A percentile compares a stretch with the other conserved stretches of the same genome.
These are phyloP conservation scores for Ctenicera cuprea DNA, from an alignment of 2,888 invertebrate species.

Conservation along the genomic window DNA sequence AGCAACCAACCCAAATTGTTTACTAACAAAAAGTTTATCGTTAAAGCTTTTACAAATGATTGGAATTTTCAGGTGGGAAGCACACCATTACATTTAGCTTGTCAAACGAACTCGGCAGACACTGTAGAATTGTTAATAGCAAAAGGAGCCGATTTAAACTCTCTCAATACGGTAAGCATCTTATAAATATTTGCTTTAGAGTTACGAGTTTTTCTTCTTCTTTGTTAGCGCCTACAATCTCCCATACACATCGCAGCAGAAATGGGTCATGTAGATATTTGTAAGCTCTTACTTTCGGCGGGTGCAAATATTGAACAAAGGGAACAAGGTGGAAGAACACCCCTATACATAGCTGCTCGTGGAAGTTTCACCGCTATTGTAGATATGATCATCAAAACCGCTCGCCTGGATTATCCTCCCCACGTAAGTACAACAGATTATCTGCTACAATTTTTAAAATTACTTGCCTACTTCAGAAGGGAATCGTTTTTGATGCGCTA, in stretches of 20 bases:
- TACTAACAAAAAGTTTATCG: too few species aligned
- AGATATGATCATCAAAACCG: conserved; percentile 87
- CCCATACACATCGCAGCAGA: conserved; percentile 88
- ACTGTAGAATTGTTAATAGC: conserved; percentile 81
- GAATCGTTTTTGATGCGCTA: not conserved
- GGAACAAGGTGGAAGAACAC: conserved; percentile 80
- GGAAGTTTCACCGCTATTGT: conserved; percentile 90
- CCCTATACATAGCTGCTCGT: conserved; percentile 85
- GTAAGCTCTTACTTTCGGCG: conserved; percentile 77
- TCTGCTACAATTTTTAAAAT: conserved; percentile 7
- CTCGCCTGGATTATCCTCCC: conserved; percentile 79
- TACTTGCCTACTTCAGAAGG: conserved; percentile 14
- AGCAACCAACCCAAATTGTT: too few species aligned
- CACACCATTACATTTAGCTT: conserved; percentile 85
- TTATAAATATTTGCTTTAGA: not conserved
- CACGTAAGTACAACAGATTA: conserved; percentile 71
- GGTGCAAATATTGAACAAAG: conserved; percentile 82
- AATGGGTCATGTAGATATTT: conserved; percentile 80
- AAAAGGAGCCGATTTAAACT: conserved; percentile 83
- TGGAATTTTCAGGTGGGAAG: conserved; percentile 76
- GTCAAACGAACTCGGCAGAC: conserved; percentile 82
- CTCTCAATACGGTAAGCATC: conserved; percentile 81
- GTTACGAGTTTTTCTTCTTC: conserved; percentile 5
- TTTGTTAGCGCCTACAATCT: conserved; percentile 80
- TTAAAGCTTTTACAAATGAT: not conserved